Base-by-base conservation (phyloP, 2,888 invertebrate genomes). In the Pharmacophagus antenor region DNA sequence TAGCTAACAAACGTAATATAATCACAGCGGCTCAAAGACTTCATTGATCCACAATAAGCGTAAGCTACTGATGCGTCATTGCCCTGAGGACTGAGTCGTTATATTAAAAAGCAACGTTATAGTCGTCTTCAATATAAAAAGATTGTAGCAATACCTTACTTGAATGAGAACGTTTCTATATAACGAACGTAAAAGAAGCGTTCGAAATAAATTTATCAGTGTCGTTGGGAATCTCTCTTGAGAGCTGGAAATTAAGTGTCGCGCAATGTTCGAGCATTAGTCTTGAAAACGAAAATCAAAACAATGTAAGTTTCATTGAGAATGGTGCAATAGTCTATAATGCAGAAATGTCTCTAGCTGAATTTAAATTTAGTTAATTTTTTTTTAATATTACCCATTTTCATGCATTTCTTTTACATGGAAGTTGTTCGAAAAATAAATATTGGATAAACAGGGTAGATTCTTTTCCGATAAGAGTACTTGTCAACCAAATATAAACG, bases 171-270 rank as follows among this genome's bases (percentile, higher is more conserved):
- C 42, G 59, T 54, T 60, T 15, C 44, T 25, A 44, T 37, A 44
- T 49, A 50, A 55, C 53, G 50, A 55, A 55, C 44, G 54, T 60
- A 44, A 31, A 42, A 55, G 49, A 37, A 60, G 59, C 31, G 50
- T 44, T 50, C 41, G 27, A 60, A 59, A 55, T 60, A 60, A 60
- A 60, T 55, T 60, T 60, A 55, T 60, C 59, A 60, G 46, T 60
- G 59, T 60, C 59, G 31, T 55, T 60, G 23, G 31, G 50, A 60
- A 50, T 60, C 59, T 37, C 59, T 60, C 55, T 60, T 55, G 59
- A 60, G 59, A 60, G 46, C 55, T 60, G 59, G 49, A 60, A 60
- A 60, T 60, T 60, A 60, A 55, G 59, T 60, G 55, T 55, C 59
- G 44, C 59, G 49, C 53, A 54, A 48, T 53, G 58, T 58, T 55